Conservation (phyloP, 1,140 invertebrate species). For the Drosophila equinoxialis region DNA sequence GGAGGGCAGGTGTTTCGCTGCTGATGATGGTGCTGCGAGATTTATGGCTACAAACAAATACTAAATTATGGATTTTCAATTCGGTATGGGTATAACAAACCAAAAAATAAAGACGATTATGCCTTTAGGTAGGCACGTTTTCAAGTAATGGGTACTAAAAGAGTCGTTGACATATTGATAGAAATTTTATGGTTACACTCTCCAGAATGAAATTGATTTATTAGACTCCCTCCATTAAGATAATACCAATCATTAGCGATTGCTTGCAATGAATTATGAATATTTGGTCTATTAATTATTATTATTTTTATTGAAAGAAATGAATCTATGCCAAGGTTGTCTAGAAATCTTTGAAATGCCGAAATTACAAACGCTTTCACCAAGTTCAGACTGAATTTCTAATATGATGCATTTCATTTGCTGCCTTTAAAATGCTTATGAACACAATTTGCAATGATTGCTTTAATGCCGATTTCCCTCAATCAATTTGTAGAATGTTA, state of each 20-base stretch:
- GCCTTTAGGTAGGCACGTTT: no score
- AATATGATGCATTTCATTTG: constrained; percentile 10
- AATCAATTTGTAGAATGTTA: constrained; percentile 49
- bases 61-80: neutral
- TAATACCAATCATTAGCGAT: constrained; percentile 1
- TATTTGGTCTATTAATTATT: neutral
- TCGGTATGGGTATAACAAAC: no score
- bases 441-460: constrained; percentile 70
- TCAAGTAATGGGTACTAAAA: neutral
- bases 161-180: neutral
- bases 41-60: neutral
- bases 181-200: neutral
- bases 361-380: neutral
- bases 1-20: constrained; percentile 45
- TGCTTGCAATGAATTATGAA: neutral
- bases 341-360: neutral
- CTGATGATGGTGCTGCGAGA: neutral
- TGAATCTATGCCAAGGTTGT: constrained; percentile 5
- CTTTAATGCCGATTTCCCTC: constrained; percentile 50
- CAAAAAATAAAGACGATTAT: no score
- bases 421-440: constrained; percentile 50
- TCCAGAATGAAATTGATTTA: neutral
- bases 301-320: neutral
- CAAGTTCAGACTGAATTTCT: neutral
- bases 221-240: neutral